phyloP scores from a whole-genome alignment of 2,888 invertebrate species.

The Nomada fabriciana region DNA sequence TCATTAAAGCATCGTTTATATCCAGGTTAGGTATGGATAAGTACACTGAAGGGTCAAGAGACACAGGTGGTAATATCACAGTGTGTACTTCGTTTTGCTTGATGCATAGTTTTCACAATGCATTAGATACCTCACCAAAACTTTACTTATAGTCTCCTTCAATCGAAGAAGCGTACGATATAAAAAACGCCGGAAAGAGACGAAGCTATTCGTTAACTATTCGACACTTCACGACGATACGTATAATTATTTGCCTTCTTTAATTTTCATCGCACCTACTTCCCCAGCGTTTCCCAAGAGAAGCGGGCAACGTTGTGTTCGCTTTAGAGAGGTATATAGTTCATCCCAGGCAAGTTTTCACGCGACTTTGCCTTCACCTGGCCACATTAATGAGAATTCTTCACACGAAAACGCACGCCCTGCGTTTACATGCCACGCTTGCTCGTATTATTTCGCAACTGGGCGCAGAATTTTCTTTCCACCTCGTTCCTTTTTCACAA shows the following conservation, averaged over 20 bases:
- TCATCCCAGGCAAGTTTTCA: neutral
- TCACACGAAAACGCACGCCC: constrained; percentile 43
- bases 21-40: no score
- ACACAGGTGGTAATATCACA: no score
- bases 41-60: no score
- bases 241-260: neutral
- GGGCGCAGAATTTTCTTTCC: constrained; percentile 55
- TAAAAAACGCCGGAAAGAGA: neutral
- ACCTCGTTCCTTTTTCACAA: constrained; percentile 48
- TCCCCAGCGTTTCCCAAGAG: neutral
- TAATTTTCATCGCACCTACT: neutral
- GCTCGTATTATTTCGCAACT: constrained; percentile 56
- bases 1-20: no score
- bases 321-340: neutral
- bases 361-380: constrained; percentile 3
- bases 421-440: constrained; percentile 53
- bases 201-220: no score
- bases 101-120: no score
- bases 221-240: no score
- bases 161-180: neutral
- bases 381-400: constrained; percentile 57
- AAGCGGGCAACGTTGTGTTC: neutral
- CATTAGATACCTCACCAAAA: no score
- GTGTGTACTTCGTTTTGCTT: no score
- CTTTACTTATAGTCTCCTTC: no score